Evolutionary conservation across 2,888 invertebrate species (phyloP).

Genomic region (Drosophila vallismaia): DNA sequence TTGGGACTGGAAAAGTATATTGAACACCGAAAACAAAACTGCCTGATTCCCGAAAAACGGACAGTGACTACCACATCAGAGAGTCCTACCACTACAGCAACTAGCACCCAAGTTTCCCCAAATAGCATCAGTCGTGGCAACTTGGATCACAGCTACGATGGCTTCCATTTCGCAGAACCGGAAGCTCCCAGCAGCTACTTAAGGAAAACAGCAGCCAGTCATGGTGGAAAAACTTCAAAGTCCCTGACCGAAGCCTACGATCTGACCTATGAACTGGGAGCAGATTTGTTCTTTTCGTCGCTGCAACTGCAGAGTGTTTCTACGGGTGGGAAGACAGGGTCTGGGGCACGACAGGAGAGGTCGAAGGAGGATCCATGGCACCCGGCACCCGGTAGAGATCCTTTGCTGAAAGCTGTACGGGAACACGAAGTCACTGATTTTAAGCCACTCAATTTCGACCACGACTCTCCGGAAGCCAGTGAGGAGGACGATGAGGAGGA

Average conservation of each 20-base stretch:
- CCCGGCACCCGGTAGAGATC: constrained; percentile 70
- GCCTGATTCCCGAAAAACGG: constrained; percentile 81
- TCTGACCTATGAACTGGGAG: constrained; percentile 87
- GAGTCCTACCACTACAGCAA: neutral
- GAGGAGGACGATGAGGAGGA: constrained; percentile 84
- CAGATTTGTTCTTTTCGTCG: constrained; percentile 94
- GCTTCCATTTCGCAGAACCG: constrained; percentile 75
- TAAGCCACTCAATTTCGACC: constrained; percentile 74
- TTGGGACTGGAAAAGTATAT: constrained; percentile 94
- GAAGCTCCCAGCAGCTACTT: constrained; percentile 70
- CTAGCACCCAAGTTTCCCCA: constrained; percentile 82
- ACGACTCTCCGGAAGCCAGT: constrained; percentile 71
- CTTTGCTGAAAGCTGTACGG: constrained; percentile 87
- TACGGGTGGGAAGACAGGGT: constrained; percentile 84
- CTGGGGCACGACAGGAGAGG: constrained; percentile 46
- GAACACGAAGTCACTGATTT: constrained; percentile 85
- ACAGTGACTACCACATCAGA: constrained; percentile 8
- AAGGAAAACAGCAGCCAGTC: constrained; percentile 66
- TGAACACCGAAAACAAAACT: constrained; percentile 90
- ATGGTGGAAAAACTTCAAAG: constrained; percentile 80
- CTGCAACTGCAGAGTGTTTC: constrained; percentile 89
- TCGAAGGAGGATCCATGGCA: constrained; percentile 60
- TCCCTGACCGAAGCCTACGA: constrained; percentile 83
- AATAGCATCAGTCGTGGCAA: constrained; percentile 66
- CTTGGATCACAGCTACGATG: constrained; percentile 76